Evolutionary conservation across 2,797 vertebrate species (phyloP).

Genomic region (Pseudochromis fuscus): DNA sequence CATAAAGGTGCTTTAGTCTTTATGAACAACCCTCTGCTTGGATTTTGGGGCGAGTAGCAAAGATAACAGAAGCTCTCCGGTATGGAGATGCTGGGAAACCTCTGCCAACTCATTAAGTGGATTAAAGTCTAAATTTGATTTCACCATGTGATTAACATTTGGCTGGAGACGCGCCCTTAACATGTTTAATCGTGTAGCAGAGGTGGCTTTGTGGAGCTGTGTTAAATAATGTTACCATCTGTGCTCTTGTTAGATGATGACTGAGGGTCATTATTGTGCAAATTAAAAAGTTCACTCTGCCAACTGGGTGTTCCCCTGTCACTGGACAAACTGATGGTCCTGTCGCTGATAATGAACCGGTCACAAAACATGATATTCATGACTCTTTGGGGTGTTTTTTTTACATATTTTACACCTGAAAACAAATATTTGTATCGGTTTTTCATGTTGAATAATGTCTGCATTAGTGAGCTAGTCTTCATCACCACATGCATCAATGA

Average conservation of each 20-base stretch:
- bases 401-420: background rate
- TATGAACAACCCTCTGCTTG: background rate
- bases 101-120: constrained; percentile 14
- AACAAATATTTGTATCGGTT: background rate
- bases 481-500: too few relatives aligned
- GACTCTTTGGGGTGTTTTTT: background rate
- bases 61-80: constrained; percentile 1
- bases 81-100: background rate
- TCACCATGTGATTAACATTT: constrained; percentile 38
- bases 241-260: constrained; percentile 22
- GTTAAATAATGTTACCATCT: constrained; percentile 30
- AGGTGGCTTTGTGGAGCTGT: constrained; percentile 18
- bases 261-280: constrained; percentile 30
- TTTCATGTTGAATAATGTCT: background rate
- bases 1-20: background rate
- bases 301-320: constrained; percentile 4
- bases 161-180: constrained; percentile 26
- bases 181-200: constrained; percentile 40
- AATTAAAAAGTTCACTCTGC: constrained; percentile 28
- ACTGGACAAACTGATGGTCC: background rate
- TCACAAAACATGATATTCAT: background rate
- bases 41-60: background rate
- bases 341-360: background rate
- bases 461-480: background rate
- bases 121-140: constrained; percentile 32